These are phyloP conservation scores for Limulus polyphemus DNA, from an alignment of 2,888 invertebrate species.

Conservation along the genomic window DNA sequence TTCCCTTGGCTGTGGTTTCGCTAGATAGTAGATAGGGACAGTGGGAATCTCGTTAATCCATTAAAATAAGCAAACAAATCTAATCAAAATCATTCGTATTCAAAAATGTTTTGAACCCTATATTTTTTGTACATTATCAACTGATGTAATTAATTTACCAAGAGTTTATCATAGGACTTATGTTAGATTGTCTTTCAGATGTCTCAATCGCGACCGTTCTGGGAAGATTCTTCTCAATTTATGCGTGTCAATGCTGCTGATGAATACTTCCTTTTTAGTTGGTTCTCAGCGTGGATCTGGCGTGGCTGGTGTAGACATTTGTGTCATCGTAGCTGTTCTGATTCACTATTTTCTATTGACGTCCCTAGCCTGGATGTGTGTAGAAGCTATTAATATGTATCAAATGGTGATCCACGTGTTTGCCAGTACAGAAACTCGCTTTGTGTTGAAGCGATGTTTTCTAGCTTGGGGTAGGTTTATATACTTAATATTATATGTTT, in stretches of 20 bases:
- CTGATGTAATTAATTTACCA: no score
- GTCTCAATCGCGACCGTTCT: slow-evolving; percentile 39
- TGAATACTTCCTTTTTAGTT: slow-evolving; percentile 40
- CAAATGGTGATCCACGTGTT: slow-evolving; percentile 42
- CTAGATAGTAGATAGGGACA: no score
- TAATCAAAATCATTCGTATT: no score
- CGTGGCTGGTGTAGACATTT: slow-evolving; percentile 26
- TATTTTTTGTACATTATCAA: no score
- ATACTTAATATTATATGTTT: no score
- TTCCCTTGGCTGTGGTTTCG: no score
- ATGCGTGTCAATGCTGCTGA: slow-evolving; percentile 39
- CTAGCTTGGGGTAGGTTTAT: slow-evolving; percentile 41
- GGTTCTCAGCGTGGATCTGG: slow-evolving; percentile 29
- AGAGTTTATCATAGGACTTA: no score
- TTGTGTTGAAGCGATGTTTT: slow-evolving; percentile 40
- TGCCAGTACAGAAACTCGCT: slow-evolving; percentile 39
- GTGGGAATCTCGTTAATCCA: no score
- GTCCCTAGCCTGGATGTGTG: slow-evolving; percentile 41
- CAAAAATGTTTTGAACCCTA: no score
- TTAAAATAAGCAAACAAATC: no score
- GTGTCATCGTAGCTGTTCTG: slow-evolving; percentile 35
- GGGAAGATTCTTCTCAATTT: slow-evolving; percentile 42
- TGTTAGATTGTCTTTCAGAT: slow-evolving; percentile 31
- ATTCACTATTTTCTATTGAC: slow-evolving; percentile 41
- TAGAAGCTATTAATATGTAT: slow-evolving; percentile 43